Evolutionary conservation across 2,888 invertebrate genomes (phyloP), one percentile per base, ranked within the genome.

Genomic region (Meghimatium bilineatum): DNA sequence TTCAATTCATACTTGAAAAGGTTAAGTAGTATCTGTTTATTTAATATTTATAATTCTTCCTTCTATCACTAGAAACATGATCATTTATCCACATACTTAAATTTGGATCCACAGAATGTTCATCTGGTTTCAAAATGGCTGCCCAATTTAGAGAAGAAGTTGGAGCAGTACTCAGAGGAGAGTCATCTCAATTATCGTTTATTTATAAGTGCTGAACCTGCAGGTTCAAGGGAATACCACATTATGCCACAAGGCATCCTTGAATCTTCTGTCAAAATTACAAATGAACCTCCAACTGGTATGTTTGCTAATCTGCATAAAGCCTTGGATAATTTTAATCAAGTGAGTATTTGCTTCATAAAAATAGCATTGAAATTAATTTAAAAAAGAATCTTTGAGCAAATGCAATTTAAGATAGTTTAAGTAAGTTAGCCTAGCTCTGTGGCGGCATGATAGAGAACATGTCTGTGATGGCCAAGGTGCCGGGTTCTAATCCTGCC

Each of bases 221-320:
- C 98, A 0, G 96, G 96, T 14, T 96, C 96, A 0, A 95, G 97
- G 0, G 95, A 96, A 0, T 96, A 96, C 6, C 98, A 98, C 92
- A 98, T 98, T 86, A 98, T 99, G 89, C 99, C 99, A 17, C 96
- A 98, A 95, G 98, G 98, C 0, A 97, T 99, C 86, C 94, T 99
- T 78, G 98, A 99, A 93, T 97, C 97, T 0, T 97, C 98, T 26
- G 98, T 99, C 89, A 99, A 99, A 95, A 98, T 99, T 85, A 98
- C 98, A 10, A 99, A 98, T 92, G 98, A 99, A 93, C 98, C 99
- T 0, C 99, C 99, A 0, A 97, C 98, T 77, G 99, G 98, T 75
- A 98, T 99, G 97, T 95, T 96, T 95, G 98, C 98, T 12, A 99
- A 99, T 94, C 95, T 99, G 26, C 98, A 98, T 94, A 98, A 98